Evolutionary conservation across 1,140 invertebrate species (phyloP).

Genomic region (Babylonia areolata): DNA sequence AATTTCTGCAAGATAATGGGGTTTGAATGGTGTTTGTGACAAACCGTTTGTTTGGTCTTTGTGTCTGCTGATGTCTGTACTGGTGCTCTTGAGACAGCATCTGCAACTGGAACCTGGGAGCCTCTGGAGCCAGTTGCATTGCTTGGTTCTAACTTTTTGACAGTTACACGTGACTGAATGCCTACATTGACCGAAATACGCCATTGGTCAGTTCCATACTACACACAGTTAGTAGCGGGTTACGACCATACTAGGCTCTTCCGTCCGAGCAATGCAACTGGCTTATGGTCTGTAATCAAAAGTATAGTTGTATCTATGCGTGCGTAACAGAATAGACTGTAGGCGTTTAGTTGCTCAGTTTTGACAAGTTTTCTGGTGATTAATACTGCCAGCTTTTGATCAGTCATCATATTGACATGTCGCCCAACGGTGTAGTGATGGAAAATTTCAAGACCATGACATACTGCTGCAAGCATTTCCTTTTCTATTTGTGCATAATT

Average conservation of each 20-base stretch:
- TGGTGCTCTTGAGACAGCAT: conserved; percentile 14
- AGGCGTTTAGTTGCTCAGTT: conserved; percentile 41
- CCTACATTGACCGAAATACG: too few species aligned
- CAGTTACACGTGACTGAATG: too few species aligned
- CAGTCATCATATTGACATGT: conserved; percentile 59
- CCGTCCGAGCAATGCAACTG: too few species aligned
- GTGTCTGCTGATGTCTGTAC: neutral
- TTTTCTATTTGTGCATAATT: conserved; percentile 75
- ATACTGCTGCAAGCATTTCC: conserved; percentile 55
- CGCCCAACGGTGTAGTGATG: conserved; percentile 77
- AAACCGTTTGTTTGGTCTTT: neutral
- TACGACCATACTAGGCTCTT: too few species aligned
- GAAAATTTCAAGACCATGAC: conserved; percentile 78
- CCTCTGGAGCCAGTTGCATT: too few species aligned
- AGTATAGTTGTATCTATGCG: conserved; percentile 30
- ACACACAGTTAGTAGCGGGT: too few species aligned
- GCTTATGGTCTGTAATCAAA: conserved; percentile 18
- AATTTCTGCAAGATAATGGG: neutral
- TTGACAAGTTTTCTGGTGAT: conserved; percentile 46
- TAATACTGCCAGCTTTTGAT: conserved; percentile 70
- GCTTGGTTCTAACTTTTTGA: too few species aligned
- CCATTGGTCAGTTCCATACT: too few species aligned
- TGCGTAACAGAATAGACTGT: conserved; percentile 31
- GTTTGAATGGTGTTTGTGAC: neutral
- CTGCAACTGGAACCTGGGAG: neutral